Evolutionary conservation across 2,888 invertebrate species (phyloP).

Genomic region (Choristoneura rosaceana): DNA sequence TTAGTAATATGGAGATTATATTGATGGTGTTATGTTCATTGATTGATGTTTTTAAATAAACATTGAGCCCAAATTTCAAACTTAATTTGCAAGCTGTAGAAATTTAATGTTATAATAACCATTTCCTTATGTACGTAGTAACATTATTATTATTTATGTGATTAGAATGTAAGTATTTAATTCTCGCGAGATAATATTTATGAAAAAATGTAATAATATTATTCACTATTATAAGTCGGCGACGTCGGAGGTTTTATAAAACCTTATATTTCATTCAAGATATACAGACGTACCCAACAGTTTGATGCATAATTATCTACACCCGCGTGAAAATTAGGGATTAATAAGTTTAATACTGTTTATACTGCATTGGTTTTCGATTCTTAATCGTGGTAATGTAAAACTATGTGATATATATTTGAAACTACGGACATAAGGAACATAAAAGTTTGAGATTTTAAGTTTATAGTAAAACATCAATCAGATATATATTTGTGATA

Average conservation of each 20-base stretch:
- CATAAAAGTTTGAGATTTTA: constrained; percentile 26
- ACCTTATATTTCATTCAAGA: too few relatives aligned
- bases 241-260: too few relatives aligned
- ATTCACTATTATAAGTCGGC: too few relatives aligned
- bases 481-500: neutral
- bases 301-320: too few relatives aligned
- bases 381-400: neutral
- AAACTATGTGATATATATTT: constrained; percentile 1
- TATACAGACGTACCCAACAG: too few relatives aligned
- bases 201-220: too few relatives aligned
- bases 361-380: too few relatives aligned
- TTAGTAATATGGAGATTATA: neutral
- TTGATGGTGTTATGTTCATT: constrained; percentile 15
- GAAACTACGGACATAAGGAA: constrained; percentile 27
- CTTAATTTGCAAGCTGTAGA: constrained; percentile 44
- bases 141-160: neutral
- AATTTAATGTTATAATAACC: neutral
- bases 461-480: constrained; percentile 38
- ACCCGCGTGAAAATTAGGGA: too few relatives aligned
- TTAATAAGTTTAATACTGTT: too few relatives aligned
- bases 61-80: constrained; percentile 78
- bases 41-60: constrained; percentile 64
- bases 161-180: neutral
- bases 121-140: constrained; percentile 30
- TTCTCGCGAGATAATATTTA: too few relatives aligned